Percentiles rank a stretch among this genome's conserved stretches.
These are phyloP conservation scores for Eupeodes latifasciatus DNA, from an alignment of 2,888 invertebrate species.

Conservation along the genomic window DNA sequence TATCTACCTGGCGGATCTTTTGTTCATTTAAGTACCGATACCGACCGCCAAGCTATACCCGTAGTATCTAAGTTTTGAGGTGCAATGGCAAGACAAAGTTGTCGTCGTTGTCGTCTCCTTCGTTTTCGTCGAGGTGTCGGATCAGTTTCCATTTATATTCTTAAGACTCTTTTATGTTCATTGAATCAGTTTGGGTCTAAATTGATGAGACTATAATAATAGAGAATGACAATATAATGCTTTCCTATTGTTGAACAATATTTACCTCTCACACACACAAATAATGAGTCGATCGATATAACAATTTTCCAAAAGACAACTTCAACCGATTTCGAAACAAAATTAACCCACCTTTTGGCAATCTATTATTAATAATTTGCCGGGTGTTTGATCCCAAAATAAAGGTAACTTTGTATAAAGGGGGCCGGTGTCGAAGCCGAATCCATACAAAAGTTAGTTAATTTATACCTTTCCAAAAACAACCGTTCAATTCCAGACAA, in stretches of 20 bases:
- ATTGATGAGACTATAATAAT: not conserved
- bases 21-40: conserved; percentile 38
- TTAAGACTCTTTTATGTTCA: conserved; percentile 36
- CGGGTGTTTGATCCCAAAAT: conserved; percentile 37
- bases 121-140: not conserved
- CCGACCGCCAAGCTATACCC: no score
- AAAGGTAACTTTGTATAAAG: not conserved
- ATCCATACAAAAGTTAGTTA: not conserved
- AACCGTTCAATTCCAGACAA: conserved; percentile 30
- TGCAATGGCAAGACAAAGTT: not conserved
- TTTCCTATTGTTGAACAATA: not conserved
- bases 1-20: conserved; percentile 46
- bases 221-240: not conserved
- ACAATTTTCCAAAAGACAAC: conserved; percentile 16
- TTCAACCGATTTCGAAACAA: conserved; percentile 18
- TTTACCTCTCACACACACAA: no score
- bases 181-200: conserved; percentile 29
- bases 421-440: not conserved
- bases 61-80: not conserved
- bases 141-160: conserved; percentile 36
- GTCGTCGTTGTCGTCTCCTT: no score
- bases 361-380: conserved; percentile 46
- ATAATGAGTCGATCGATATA: not conserved
- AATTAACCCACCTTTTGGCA: conserved; percentile 33
- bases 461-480: not conserved